Percentiles rank a stretch among this genome's conserved stretches.
Evolutionary conservation across 2,888 invertebrate genomes (phyloP).

Genomic region (Schrankia costaestrigalis): DNA sequence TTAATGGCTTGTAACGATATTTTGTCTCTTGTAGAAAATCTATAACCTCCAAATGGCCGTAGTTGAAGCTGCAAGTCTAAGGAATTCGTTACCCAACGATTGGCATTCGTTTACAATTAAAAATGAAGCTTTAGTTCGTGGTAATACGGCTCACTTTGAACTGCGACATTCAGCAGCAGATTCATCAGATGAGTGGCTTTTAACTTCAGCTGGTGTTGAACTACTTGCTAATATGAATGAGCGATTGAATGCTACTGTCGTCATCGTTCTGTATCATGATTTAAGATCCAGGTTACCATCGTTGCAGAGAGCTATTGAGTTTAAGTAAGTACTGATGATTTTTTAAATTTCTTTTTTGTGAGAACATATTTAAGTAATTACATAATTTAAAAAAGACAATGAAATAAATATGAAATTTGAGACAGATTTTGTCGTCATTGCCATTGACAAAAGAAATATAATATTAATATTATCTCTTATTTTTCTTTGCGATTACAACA

Average conservation of each 20-base stretch:
- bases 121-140: slow-evolving; percentile 50
- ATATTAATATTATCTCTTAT: not conserved
- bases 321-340: slow-evolving; percentile 75
- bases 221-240: not conserved
- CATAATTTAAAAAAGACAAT: not conserved
- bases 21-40: slow-evolving; percentile 62
- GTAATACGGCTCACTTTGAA: not conserved
- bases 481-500: not conserved
- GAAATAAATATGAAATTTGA: too few relatives aligned
- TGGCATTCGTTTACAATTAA: slow-evolving; percentile 58
- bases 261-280: slow-evolving; percentile 83
- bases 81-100: slow-evolving; percentile 44
- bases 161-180: too few relatives aligned
- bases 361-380: not conserved
- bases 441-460: too few relatives aligned
- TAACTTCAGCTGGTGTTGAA: too few relatives aligned
- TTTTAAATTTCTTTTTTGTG: slow-evolving; percentile 5
- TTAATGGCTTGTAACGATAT: too few relatives aligned
- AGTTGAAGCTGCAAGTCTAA: slow-evolving; percentile 59
- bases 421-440: too few relatives aligned
- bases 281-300: slow-evolving; percentile 82
- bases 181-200: too few relatives aligned
- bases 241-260: slow-evolving; percentile 41
- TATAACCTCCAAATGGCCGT: slow-evolving; percentile 68
- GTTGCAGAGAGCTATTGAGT: slow-evolving; percentile 80